Base-by-base conservation (phyloP, 2,888 invertebrate genomes). In the Dromius quadrimaculatus region DNA sequence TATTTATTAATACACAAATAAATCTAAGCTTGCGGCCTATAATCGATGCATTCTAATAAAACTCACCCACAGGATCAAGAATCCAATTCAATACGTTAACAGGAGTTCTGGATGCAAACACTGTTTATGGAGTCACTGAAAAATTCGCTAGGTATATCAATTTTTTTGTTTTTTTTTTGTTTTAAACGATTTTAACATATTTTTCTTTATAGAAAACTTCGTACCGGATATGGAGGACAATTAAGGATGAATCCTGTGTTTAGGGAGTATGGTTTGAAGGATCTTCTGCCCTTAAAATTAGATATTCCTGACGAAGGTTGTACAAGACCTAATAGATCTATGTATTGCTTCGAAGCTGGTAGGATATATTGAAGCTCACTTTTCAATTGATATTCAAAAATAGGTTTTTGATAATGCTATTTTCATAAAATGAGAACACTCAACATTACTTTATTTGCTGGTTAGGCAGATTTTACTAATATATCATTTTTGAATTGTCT, bases 261-360 rank as follows among this genome's bases (percentile, higher is more conserved):
- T 83, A 87, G 90, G 73, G 92, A 94, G 77, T 94, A 93, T 75
- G 94, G 94, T 0, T 85, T 96, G 0, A 95, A 94, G 80, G 95
- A 95, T 79, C 84, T 96, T 73, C 83, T 96, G 41, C 96, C 96
- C 0, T 83, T 95, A 59, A 95, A 95, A 81, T 84, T 94, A 61
- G 94, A 95, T 78, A 91, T 94, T 75, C 95, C 95, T 11, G 95
- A 95, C 79, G 95, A 95, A 84, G 95, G 95, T 32, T 96, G 95
- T 82, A 94, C 94, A 1, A 86, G 95, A 70, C 93, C 94, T 0
- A 94, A 95, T 81, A 88, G 90, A 78, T 92, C 93, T 74, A 93
- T 95, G 91, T 95, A 90, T 81, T 96, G 96, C 80, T 96, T 96
- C 78, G 95, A 95, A 87, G 94, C 93, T 74, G 95, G 94, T 91